Evolutionary conservation across 2,113 vertebrate genomes (phyloP).

Genomic region (Beaufortia kweichowensis): DNA sequence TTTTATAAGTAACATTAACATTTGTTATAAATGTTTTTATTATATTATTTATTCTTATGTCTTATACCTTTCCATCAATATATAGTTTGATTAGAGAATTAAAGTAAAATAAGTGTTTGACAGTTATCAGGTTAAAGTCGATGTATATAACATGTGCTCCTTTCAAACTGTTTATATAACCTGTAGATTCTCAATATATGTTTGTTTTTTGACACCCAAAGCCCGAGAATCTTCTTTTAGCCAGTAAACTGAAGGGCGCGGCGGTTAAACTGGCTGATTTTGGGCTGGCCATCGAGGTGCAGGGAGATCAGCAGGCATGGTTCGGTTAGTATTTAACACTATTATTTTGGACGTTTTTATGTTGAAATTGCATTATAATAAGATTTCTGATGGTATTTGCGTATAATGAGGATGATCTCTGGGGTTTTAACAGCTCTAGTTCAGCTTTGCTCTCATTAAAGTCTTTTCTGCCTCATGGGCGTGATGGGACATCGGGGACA

Average conservation of each 20-base stretch:
- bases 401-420: slow-evolving; percentile 61
- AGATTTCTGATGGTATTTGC: slow-evolving; percentile 31
- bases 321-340: slow-evolving; percentile 84
- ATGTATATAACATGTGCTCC: no score
- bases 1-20: no score
- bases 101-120: no score
- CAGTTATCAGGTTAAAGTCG: no score
- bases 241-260: slow-evolving; percentile 96
- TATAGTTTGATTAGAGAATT: no score
- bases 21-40: not conserved
- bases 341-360: no score
- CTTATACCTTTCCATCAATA: no score
- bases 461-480: slow-evolving; percentile 4
- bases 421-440: slow-evolving; percentile 50
- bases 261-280: slow-evolving; percentile 97
- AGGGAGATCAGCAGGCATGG: slow-evolving; percentile 98
- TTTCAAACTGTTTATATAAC: not conserved
- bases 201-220: slow-evolving; percentile 66
- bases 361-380: no score
- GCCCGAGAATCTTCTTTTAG: slow-evolving; percentile 97
- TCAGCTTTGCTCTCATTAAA: slow-evolving; percentile 38
- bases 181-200: not conserved
- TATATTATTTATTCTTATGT: no score
- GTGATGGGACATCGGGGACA: slow-evolving; percentile 17
- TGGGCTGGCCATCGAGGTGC: slow-evolving; percentile 95